Base-by-base conservation (phyloP, 2,113 vertebrate genomes). In the Girardinichthys multiradiatus region DNA sequence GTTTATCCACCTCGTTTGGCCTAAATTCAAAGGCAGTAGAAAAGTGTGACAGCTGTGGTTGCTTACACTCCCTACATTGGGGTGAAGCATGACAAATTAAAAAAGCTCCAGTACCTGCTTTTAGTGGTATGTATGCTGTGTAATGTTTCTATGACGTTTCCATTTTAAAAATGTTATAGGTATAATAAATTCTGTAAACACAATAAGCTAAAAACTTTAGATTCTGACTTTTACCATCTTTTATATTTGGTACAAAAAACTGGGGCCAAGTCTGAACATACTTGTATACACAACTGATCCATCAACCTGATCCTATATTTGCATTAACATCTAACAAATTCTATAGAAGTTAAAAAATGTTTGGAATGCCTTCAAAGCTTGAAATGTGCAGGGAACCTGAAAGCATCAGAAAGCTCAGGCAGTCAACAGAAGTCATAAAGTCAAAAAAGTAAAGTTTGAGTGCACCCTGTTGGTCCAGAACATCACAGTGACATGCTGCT, bases 11-110 rank as follows among this genome's bases (percentile, higher is more conserved):
- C 64, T 35, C 28, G 72, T 76, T 70, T 60, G 59, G 73, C 76
- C 72, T 4, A 66, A 72, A 77, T n/a, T 70, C 66, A 72, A 77
- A 66, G 63, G 65, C 81, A 72, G 69, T 42, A 68, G 73, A 48
- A 81, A 77, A 83, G 74, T 74, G 80, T 80, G 84, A 85, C 79
- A 79, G 71, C 61, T 80, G 78, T 65, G 64, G 85, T 79, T 69
- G 77, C 48, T 54, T n/a, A 48, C 51, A 35, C 14, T 60, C 79
- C 60, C 62, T 80, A 76, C 72, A 79, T 75, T 75, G 62, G 61
- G 57, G 51, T 76, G 60, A 24, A 79, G 64, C 82, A 17, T 81
- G 33, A 61, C 42, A 65, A 10, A 7, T 7, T 35, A 35, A 7
- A 10, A n/a, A n/a, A n/a, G n/a, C n/a, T n/a, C n/a, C n/a, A n/a